Base-by-base conservation (phyloP, 2,888 invertebrate species). In the Dasypogon diadema region DNA sequence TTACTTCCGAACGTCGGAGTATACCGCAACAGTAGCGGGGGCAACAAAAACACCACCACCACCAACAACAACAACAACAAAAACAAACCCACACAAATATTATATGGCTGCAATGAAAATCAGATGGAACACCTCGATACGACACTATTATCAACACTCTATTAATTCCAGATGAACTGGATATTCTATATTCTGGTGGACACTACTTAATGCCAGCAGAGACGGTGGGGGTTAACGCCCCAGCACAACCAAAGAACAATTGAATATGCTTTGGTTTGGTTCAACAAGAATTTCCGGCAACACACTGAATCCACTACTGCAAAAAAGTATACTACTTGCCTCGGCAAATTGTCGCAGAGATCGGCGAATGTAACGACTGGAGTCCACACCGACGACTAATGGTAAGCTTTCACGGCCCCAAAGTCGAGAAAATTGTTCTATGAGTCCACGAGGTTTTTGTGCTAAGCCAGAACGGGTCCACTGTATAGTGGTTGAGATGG, bases 131-230 rank as follows among this genome's bases (percentile, higher is more conserved):
- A 60, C 60, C 60, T 60, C 37, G 21, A 34, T 60, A 37, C 34
- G 37, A 37, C 60, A 60, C 60, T 60, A 60, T 60, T 60, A 60
- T 60, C 60, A 60, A 60, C 60, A 60, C 60, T 60, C 42, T 60
- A 60, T 60, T 60, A 60, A 60, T 37, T 60, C 60, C 60, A 60
- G 60, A 60, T 42, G 60, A 37, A 5, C 26, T 34, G 18, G 12
- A 21, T 37, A 60, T 6, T 37, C 6, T 60, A n/a, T n/a, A n/a
- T n/a, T n/a, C n/a, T n/a, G n/a, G 60, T 37, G 60, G 60, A 18
- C 37, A 30, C 58, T 58, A 30, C 18, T 58, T 14, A 2, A 1
- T 14, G 8, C 58, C 18, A 16, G 30, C 18, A 30, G 18, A 30
- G 58, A 42, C 22, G 60, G 16, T 60, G 60, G 21, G 37, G 60